These are phyloP conservation scores for Coenonympha glycerion DNA, from an alignment of 2,888 invertebrate genomes.

Conservation along the genomic window DNA sequence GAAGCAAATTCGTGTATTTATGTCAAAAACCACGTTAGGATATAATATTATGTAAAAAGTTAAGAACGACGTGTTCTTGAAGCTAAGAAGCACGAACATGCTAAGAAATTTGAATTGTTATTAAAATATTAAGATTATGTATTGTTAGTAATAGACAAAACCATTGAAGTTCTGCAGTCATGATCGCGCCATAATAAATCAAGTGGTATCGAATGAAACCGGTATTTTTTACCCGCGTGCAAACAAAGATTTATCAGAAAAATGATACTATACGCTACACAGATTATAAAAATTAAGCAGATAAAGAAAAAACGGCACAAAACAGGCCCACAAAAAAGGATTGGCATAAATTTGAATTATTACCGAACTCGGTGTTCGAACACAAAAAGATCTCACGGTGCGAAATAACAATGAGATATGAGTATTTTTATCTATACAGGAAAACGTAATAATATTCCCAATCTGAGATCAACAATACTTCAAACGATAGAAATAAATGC, in stretches of 20 bases:
- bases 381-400: conserved; percentile 48
- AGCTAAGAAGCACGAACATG: too few relatives aligned
- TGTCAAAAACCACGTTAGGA: too few relatives aligned
- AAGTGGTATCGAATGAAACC: conserved; percentile 2
- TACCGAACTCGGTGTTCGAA: conserved; percentile 26
- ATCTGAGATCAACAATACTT: conserved; percentile 54
- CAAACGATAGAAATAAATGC: conserved; percentile 53
- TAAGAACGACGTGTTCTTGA: too few relatives aligned
- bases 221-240: conserved; percentile 4
- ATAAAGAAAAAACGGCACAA: conserved; percentile 19
- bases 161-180: background rate
- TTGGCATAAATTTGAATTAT: conserved; percentile 30
- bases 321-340: conserved; percentile 25
- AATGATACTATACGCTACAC: conserved; percentile 8
- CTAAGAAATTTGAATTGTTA: background rate
- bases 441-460: conserved; percentile 52
- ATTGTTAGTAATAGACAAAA: conserved; percentile 1
- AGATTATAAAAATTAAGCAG: conserved; percentile 17
- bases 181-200: conserved; percentile 10
- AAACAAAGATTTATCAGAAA: conserved; percentile 18
- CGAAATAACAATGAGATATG: conserved; percentile 45
- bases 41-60: too few relatives aligned
- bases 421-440: conserved; percentile 48
- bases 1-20: too few relatives aligned
- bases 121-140: background rate